Base-by-base conservation (phyloP, 2,888 invertebrate genomes). In the Drosophila neutralis region DNA sequence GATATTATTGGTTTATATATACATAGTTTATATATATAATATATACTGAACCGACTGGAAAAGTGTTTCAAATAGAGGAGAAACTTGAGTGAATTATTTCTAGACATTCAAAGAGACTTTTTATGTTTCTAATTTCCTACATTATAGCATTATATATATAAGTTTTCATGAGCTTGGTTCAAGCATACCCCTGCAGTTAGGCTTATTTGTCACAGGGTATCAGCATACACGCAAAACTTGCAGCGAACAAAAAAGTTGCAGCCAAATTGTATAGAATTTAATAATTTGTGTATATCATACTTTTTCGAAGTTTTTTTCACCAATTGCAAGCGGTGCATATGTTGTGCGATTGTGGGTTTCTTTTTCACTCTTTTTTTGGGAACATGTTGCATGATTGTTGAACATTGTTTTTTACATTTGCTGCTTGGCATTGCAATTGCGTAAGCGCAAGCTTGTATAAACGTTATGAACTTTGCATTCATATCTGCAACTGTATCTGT, bases 301-400 rank as follows among this genome's bases (percentile, higher is more conserved):
- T 29, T 27, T 10, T 49, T 38, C 61, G 40, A 27, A 31, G 13
- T 27, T 42, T 40, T 60, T 52, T 31, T 38, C 15, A 42, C 24
- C 57, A 45, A 42, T 36, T 68, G 64, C 76, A 45, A 53, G 35
- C 35, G 36, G 49, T 65, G 67, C 80, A 82, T 75, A 72, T 79
- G 86, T 65, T 62, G 61, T 65, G 62, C 60, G 24, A 21, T 68
- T 58, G 33, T 21, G 45, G n/a, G 49, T 64, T 56, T 49, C 24
- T 11, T 31, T 53, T 38, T 27, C 13, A 5, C 11, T 56, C 7
- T 18, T 24, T 31, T 73, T 66, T 72, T 76, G 83, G 72, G 72
- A 76, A 69, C 83, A 70, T 80, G 81, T 83, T 83, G 87, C 83
- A 69, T 66, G 81, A 58, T 56, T 66, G 65, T 63, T 67, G 65